Evolutionary conservation across 2,113 vertebrate genomes (phyloP), one percentile per base, ranked within the genome.

Genomic region (Sitta europaea): DNA sequence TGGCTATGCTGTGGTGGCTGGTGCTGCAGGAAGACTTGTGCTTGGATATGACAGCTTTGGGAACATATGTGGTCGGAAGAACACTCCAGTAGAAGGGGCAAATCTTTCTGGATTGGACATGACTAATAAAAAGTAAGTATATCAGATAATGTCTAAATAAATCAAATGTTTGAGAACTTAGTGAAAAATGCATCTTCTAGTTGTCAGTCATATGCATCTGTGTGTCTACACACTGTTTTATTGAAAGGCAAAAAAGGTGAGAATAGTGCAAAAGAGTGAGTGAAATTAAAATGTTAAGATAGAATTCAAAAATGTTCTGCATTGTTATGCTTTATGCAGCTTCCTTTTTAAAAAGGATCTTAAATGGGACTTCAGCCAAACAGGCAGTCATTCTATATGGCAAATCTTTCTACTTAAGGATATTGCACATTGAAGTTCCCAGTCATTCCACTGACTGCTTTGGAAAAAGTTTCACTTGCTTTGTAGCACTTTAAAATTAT

Each of bases 31-130:
- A 94, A 97, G 98, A 40, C 98, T 98, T 45, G 96, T 98, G 45
- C 98, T 98, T 22, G 98, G 98, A 75, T 97, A 98, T 20, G 98
- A 98, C 97, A 98, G 98, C 94, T 98, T 98, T 14, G 98, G 98
- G 66, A 98, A 98, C 6, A 18, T 98, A 61, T 98, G 98, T 94
- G 98, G 98, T 77, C 97, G 74, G 94, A 98, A 94, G 95, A 98
- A 98, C 76, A 76, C 92, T 65, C 98, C 98, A 2, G 96, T 98
- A 47, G 79, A 96, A 48, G 98, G 98, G 19, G 98, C 98, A 47
- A 97, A 98, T 19, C 97, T 98, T 92, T 98, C 98, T n/a, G 98
- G 98, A 81, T 96, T 96, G 93, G 98, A 98, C 93, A 98, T 98
- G 98, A 98, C 96, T 57, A 94, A 92, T 55, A 98, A 95, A 85